Evolutionary conservation across 2,797 vertebrate species (phyloP).

Genomic region (Choloepus didactylus): DNA sequence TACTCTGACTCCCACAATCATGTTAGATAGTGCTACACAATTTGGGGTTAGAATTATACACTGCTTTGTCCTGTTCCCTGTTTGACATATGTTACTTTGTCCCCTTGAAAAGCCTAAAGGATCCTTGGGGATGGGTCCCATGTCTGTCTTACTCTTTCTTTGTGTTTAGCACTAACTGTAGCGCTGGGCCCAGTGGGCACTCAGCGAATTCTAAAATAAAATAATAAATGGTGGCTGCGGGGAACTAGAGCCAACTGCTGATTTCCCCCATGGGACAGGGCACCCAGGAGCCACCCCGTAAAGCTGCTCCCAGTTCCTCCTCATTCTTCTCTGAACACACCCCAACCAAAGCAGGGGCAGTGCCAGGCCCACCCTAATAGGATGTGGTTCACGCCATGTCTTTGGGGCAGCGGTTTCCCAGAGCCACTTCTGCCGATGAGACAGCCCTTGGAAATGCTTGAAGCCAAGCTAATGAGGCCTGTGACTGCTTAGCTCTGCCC

Average conservation of each 20-base stretch:
- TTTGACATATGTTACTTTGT: neutral
- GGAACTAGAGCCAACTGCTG: neutral
- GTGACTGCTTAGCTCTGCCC: neutral
- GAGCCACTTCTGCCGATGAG: neutral
- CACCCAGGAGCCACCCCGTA: neutral
- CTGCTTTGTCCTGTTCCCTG: neutral
- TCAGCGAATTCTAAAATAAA: neutral
- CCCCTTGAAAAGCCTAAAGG: neutral
- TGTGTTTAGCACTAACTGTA: neutral
- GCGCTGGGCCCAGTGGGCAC: neutral
- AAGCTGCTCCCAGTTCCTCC: neutral
- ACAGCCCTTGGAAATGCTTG: neutral
- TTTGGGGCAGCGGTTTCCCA: neutral
- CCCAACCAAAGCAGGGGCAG: neutral
- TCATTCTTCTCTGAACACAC: neutral
- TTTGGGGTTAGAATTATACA: neutral
- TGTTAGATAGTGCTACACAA: neutral
- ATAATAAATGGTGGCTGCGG: neutral
- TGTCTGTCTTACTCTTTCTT: neutral
- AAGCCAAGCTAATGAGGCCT: slow-evolving; percentile 32
- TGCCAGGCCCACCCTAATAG: neutral
- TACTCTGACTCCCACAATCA: neutral
- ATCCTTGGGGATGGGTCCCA: too few relatives aligned
- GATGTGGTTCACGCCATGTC: neutral
- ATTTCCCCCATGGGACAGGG: too few relatives aligned